Evolutionary conservation across 2,888 invertebrate genomes (phyloP), one percentile per base, ranked within the genome.

Genomic region (Drosophila ustulata): DNA sequence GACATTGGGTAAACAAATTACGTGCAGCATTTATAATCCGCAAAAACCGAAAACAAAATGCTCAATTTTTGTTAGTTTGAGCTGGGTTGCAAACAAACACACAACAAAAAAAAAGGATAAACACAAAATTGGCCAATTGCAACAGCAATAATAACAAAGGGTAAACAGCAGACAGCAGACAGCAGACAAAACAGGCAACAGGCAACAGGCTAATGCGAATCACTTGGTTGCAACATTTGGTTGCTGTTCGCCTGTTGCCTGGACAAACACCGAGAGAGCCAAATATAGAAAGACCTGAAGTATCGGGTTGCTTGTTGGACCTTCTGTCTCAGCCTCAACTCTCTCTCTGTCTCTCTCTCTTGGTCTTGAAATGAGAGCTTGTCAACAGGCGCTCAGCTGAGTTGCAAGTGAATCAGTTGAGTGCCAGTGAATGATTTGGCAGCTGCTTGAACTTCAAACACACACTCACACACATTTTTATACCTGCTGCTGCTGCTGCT

Each of bases 1-100:
- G 62, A 71, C 71, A 66, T 55, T 66, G 71, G 45, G 75, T 78
- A 80, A 80, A 80, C 80, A 80, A 80, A 80, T 80, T 80, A 75
- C 80, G 78, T 80, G 71, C 80, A 78, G 78, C 80, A 80, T 75
- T 80, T 75, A 80, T 80, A 80, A 80, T 80, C 78, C 75, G 46
- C 47, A 41, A 39, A 56, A 39, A 34, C 51, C 37, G 43, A 18
- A 66, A 50, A 73, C 13, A 62, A 56, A 46, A 52, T 65, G 45
- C 41, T 41, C 39, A 13, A 8, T 26, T 53, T 26, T 59, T 41
- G 52, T 25, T 50, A n/a, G 25, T 61, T 55, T 61, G 58, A 49
- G 32, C 13, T n/a, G 41, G 49, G 43, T 53, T 41, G 49, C 4
- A 50, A 37, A 18, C 28, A 6, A 7, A 52, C 5, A 26, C 2